These are phyloP conservation scores for Patiria miniata DNA, from an alignment of 35 echinoderm and acorn worm species.

Conservation along the genomic window DNA sequence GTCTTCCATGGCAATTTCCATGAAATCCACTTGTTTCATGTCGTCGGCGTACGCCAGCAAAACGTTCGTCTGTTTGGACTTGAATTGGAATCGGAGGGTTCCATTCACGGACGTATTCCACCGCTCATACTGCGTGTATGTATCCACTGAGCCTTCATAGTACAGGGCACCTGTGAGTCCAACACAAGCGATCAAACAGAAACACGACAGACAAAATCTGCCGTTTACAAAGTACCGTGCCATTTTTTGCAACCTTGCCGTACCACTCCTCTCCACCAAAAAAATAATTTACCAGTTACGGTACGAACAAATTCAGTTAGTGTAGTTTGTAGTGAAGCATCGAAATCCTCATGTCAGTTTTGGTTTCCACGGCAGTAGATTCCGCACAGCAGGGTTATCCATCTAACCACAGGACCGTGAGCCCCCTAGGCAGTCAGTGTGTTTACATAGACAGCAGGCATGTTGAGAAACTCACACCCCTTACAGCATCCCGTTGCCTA, in stretches of 20 bases:
- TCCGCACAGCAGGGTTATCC: too few relatives aligned
- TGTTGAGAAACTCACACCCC: background rate
- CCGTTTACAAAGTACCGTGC: background rate
- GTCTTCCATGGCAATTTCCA: conserved; percentile 55
- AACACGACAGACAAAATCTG: conserved; percentile 1
- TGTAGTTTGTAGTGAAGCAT: too few relatives aligned
- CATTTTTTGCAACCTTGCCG: background rate
- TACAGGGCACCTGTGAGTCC: conserved; percentile 39
- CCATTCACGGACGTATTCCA: conserved; percentile 92
- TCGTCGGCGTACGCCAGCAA: conserved; percentile 77
- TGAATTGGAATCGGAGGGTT: conserved; percentile 90
- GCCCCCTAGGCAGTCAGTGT: background rate
- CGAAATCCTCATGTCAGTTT: too few relatives aligned
- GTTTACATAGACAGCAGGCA: conserved; percentile 12
- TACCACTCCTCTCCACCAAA: background rate
- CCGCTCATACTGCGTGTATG: conserved; percentile 77
- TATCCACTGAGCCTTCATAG: conserved; percentile 41
- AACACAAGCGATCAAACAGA: background rate
- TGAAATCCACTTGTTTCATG: conserved; percentile 54
- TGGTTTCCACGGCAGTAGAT: too few relatives aligned
- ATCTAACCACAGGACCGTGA: background rate
- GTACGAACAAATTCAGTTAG: too few relatives aligned
- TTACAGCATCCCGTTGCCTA: too few relatives aligned
- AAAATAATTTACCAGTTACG: background rate
- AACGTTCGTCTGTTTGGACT: conserved; percentile 52